phyloP scores from a whole-genome alignment of 2,113 vertebrate species.

The Platichthys flesus region DNA sequence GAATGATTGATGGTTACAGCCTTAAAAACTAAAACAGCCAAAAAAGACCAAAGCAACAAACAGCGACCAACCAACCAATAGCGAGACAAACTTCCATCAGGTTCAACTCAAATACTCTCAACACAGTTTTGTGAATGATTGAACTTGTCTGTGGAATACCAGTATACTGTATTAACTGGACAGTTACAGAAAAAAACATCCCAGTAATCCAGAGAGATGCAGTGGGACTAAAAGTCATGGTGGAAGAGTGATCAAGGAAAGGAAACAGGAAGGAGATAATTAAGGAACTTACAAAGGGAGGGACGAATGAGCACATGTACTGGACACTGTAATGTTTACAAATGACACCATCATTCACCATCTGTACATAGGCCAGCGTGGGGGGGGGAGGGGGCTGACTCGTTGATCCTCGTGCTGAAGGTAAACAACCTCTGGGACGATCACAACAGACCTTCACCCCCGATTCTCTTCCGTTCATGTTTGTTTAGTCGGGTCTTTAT shows the following conservation, averaged over 20 bases:
- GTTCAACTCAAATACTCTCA: too few species aligned
- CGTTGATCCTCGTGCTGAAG: slow-evolving; percentile 29
- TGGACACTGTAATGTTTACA: slow-evolving; percentile 24
- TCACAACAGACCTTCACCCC: slow-evolving; percentile 23
- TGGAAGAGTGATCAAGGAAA: background rate
- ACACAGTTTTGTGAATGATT: too few species aligned
- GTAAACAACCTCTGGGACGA: slow-evolving; percentile 50
- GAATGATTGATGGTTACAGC: too few species aligned
- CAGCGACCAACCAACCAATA: too few species aligned
- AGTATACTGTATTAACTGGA: too few species aligned
- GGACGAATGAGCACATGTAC: background rate
- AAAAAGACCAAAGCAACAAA: background rate
- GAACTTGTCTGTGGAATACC: too few species aligned
- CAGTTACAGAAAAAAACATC: too few species aligned
- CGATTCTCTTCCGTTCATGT: background rate
- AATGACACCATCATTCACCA: slow-evolving; percentile 33
- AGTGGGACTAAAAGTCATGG: background rate
- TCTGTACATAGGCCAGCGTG: slow-evolving; percentile 9
- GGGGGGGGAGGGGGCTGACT: slow-evolving; percentile 10
- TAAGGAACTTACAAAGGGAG: background rate
- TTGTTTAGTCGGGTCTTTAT: slow-evolving; percentile 21
- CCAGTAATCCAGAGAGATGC: background rate
- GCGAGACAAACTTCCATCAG: too few species aligned
- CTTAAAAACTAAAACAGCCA: too few species aligned
- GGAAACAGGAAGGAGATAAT: background rate